Evolutionary conservation across 2,888 invertebrate genomes (phyloP).

Genomic region (Pocota personata): DNA sequence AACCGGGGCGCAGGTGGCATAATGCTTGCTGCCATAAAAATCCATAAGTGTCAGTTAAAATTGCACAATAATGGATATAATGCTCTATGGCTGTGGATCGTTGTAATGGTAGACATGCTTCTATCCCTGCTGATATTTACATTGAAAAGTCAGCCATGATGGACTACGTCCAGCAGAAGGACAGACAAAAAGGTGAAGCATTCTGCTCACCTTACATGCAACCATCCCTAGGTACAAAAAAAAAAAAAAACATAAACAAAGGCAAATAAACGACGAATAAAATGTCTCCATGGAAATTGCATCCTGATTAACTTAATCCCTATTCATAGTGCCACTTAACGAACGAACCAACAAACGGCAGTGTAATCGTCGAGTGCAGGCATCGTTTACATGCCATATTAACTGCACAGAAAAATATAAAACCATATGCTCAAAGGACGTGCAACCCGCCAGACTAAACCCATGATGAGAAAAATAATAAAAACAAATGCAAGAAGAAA

Average conservation of each 20-base stretch:
- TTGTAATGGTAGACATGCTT: background rate
- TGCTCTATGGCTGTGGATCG: background rate
- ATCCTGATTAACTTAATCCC: conserved; percentile 72
- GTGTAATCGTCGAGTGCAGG: conserved; percentile 64
- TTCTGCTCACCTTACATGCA: background rate
- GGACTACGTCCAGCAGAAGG: background rate
- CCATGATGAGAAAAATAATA: background rate
- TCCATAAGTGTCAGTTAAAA: conserved; percentile 10
- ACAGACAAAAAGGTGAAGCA: background rate
- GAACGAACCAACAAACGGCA: conserved; percentile 31
- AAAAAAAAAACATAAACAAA: background rate
- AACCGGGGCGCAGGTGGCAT: background rate
- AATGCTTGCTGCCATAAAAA: background rate
- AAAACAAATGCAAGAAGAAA: background rate
- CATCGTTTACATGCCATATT: conserved; percentile 69
- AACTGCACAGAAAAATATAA: conserved; percentile 47
- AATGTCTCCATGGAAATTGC: conserved; percentile 66
- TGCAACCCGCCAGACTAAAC: background rate
- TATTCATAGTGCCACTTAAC: conserved; percentile 69
- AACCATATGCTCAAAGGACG: conserved; percentile 36
- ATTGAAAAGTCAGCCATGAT: background rate
- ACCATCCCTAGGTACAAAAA: background rate
- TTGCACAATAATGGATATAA: conserved; percentile 2
- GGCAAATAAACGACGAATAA: conserved; percentile 21
- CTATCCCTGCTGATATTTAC: background rate